Base-by-base conservation (phyloP, 1,140 invertebrate genomes). In the Schlechtendalia chinensis region DNA sequence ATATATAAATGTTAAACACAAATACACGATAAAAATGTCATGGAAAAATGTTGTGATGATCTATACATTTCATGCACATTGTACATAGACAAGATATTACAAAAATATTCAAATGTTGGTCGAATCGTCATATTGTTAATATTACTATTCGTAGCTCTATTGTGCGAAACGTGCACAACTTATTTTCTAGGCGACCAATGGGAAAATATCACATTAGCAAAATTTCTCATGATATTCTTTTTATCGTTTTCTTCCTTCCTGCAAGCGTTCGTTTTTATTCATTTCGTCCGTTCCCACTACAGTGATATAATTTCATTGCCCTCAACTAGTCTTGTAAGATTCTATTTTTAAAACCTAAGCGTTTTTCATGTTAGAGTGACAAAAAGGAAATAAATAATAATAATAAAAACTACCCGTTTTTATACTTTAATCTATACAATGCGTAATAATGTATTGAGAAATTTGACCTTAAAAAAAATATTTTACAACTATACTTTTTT, bases 191-290 rank as follows among this genome's bases (percentile, higher is more conserved):
- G 3, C 32, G 11, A 17, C 22, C n/a, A 77, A 59, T 77, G 29
- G 56, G 32, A 74, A 59, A 59, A 61, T 77, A 77, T 77, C 17
- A 32, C n/a, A 22, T n/a, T 45, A 74, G 16, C 54, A 24, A 54
- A 61, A 77, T 59, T 61, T 56, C 74, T 22, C 32, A 22, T 10
- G 11, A 5, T 45, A 39, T 56, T 17, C 71, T 19, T 39, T 74
- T 58, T 74, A 74, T 56, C n/a, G 19, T 58, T 56, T 59, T n/a
- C 32, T 59, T 69, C 65, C 39, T 50, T 61, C 22, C 56, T 77
- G 72, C 14, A 61, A 47, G 54, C 39, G 16, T 77, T 59, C 47
- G 59, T 77, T 58, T 61, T 77, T 77, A 58, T 58, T 77, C 12
- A 17, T 56, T 27, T 32, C 8, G 19, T 45, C 19, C 29, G 14